Base-by-base conservation (phyloP, 2,888 invertebrate species). In the Cephus sareptanus region DNA sequence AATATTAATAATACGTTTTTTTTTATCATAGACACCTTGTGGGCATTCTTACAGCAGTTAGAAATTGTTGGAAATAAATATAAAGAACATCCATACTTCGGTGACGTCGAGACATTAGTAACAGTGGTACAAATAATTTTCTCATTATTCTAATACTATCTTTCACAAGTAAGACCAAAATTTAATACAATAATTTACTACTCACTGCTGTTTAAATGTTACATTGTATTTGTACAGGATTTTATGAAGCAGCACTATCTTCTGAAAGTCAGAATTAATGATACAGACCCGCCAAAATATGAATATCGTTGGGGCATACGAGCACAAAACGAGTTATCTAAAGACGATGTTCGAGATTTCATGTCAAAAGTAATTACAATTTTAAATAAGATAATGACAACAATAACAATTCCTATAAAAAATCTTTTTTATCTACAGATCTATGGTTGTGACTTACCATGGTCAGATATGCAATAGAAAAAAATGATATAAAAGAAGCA, bases 291-390 rank as follows among this genome's bases (percentile, higher is more conserved):
- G 15, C 88, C 91, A 0, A 90, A 89, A 79, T 82, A 89, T 70
- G 91, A 92, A 1, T 94, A 93, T 80, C 89, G 90, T 76, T 94
- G 94, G 94, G 94, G 94, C 23, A 89, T 91, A 68, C 88, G 94
- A 70, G 93, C 94, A 0, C 85, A 87, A 1, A 88, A 92, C 70
- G 94, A 94, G 83, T 83, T 94, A 15, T 91, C 93, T 0, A 92
- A 92, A 82, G 87, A 92, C 69, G 89, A 91, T 33, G 83, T 93
- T 3, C 88, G 94, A 15, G 90, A 93, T 34, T 94, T 94, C 87
- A 91, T 94, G 85, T 93, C 93, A 1, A 87, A 92, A 90, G 94
- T 94, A 56, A 56, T 23, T 23, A 56, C 9, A 56, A 9, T 23
- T 56, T 56, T 23, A 56, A 56, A 56, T 56, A 56, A 56, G 9